Base-by-base conservation (phyloP, 2,113 vertebrate species). In the Silurus meridionalis region DNA sequence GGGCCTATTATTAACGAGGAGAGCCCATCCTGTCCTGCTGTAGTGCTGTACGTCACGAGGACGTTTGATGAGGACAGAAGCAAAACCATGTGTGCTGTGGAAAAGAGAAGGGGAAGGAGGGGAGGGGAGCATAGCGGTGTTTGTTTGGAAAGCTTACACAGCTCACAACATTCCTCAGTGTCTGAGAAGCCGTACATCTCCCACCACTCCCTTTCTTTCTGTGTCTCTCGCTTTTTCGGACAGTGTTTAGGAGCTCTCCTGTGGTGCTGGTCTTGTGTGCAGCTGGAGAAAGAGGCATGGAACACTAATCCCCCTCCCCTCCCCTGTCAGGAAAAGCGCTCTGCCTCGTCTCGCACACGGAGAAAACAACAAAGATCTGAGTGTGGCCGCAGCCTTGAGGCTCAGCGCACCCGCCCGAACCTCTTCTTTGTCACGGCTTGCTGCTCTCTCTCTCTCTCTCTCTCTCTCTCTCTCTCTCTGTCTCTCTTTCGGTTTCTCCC, bases 341-440 rank as follows among this genome's bases (percentile, higher is more conserved):
- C 92, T 91, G 92, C 91, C 93, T 94, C 92, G 89, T 94, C 94
- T 92, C 89, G 89, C 92, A 92, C 85, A 88, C 90, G 93, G 91
- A 82, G 91, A 93, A 93, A 92, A 95, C 94, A 94, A 96, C 95
- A 96, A 96, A 96, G 95, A 92, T 93, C 91, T 86, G 93, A 95
- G 95, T 94, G 94, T 95, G 94, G 92, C 92, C 93, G 91, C 92
- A 93, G 94, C 94, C 94, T 89, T 91, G 87, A 94, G 94, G 92
- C 92, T 92, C 93, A 92, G 91, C 85, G 91, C 92, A 92, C 93
- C 93, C 93, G 94, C 92, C 92, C 92, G 89, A 93, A 93, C 92
- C 91, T 92, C 93, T 94, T 93, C 93, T 92, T 93, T 94, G 94
- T 94, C 94, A 94, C 93, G 92, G 93, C 92, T 93, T 92, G 91